phyloP scores from a whole-genome alignment of 1,140 invertebrate species.

The Penaeus japonicus region DNA sequence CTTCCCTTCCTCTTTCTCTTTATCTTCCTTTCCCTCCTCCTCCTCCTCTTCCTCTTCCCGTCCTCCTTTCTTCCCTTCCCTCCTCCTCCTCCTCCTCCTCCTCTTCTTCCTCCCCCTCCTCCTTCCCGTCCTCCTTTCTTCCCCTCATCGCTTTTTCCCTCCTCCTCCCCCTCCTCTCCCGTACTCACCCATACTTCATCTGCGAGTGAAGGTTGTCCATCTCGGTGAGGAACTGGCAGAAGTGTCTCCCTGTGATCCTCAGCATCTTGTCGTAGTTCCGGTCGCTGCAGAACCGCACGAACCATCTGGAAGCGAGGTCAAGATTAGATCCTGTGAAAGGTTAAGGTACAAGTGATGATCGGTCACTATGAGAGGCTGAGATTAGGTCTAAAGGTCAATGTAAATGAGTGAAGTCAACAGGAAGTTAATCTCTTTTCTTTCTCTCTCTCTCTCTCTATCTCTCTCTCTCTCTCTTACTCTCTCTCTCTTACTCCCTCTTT shows the following conservation, averaged over 20 bases:
- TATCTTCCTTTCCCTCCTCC: not conserved
- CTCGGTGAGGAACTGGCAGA: slow-evolving; percentile 44
- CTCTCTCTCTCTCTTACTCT: too few relatives aligned
- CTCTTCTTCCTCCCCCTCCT: not conserved
- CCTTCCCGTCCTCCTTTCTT: not conserved
- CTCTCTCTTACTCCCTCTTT: too few relatives aligned
- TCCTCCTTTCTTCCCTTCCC: not conserved
- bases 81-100: not conserved
- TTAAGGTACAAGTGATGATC: too few relatives aligned
- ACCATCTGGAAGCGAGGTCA: slow-evolving; percentile 4
- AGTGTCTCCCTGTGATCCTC: slow-evolving; percentile 22
- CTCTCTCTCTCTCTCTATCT: too few relatives aligned
- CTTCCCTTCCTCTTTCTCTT: not conserved
- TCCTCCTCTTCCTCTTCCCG: not conserved
- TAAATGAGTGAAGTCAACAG: too few relatives aligned
- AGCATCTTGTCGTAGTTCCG: slow-evolving; percentile 48
- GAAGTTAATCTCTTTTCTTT: too few relatives aligned
- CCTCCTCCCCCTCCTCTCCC: not conserved
- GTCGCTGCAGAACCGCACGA: slow-evolving; percentile 47
- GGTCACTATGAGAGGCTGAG: too few relatives aligned
- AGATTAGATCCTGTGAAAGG: too few relatives aligned
- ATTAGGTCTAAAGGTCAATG: too few relatives aligned
- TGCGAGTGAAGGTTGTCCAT: slow-evolving; percentile 47
- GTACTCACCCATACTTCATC: slow-evolving; percentile 43
- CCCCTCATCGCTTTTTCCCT: not conserved